Percentiles rank a stretch among this genome's conserved stretches.
These are phyloP conservation scores for Caenorhabditis inopinata DNA, from an alignment of 1,140 invertebrate species.

Conservation along the genomic window DNA sequence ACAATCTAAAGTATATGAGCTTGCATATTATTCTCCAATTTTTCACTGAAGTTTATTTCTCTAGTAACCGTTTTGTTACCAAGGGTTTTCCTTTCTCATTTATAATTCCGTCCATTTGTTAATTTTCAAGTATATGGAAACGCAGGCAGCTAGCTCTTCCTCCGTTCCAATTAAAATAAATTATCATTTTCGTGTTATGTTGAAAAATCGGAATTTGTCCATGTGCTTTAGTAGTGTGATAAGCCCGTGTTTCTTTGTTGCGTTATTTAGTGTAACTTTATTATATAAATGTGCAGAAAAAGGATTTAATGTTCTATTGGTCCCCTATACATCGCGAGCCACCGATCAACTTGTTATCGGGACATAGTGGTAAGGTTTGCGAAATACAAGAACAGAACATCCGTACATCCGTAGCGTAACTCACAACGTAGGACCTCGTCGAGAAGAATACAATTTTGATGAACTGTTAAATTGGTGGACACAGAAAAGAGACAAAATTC, in stretches of 20 bases:
- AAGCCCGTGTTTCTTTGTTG: not conserved
- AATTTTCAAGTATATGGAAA: not conserved
- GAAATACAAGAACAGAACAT: too few species aligned
- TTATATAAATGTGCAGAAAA: not conserved
- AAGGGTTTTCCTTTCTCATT: not conserved
- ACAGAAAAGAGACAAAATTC: too few species aligned
- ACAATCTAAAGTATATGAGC: too few species aligned
- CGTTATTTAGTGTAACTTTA: not conserved
- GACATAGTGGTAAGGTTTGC: too few species aligned
- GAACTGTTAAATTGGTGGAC: too few species aligned
- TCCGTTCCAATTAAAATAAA: not conserved
- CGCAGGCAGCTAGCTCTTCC: not conserved
- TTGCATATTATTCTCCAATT: too few species aligned
- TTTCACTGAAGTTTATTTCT: too few species aligned
- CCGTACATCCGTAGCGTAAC: too few species aligned
- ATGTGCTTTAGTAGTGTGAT: not conserved
- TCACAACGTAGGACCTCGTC: too few species aligned
- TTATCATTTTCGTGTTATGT: not conserved
- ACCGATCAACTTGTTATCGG: too few species aligned
- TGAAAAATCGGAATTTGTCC: not conserved
- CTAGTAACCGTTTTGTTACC: not conserved
- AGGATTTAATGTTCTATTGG: not conserved
- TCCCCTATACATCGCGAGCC: too few species aligned
- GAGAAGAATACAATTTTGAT: too few species aligned
- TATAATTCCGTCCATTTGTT: not conserved